phyloP scores from a whole-genome alignment of 1,140 invertebrate genomes.

The Neomicropteryx cornuta region DNA sequence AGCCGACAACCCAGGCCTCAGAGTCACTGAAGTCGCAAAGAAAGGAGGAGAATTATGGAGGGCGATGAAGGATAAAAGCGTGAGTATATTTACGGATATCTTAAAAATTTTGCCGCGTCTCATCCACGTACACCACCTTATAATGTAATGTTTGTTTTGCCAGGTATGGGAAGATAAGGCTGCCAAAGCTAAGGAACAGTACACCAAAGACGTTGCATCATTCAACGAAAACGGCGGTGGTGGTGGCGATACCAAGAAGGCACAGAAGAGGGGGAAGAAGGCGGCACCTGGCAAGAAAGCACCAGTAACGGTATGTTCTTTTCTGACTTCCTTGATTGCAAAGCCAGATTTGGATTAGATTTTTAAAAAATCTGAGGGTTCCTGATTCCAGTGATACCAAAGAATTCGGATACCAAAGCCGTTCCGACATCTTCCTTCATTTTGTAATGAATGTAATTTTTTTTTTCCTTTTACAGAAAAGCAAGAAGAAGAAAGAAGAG shows the following conservation, averaged over 20 bases:
- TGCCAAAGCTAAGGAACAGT: slow-evolving; percentile 75
- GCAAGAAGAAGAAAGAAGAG: slow-evolving; percentile 43
- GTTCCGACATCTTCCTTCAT: background rate
- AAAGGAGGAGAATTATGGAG: slow-evolving; percentile 82
- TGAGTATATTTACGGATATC: slow-evolving; percentile 39
- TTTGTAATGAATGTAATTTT: background rate
- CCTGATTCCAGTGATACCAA: too few species aligned
- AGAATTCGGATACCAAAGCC: too few species aligned
- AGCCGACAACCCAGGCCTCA: slow-evolving; percentile 65
- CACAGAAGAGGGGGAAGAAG: slow-evolving; percentile 41
- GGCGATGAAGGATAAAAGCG: slow-evolving; percentile 66
- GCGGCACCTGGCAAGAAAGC: slow-evolving; percentile 32
- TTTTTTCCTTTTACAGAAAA: slow-evolving; percentile 23
- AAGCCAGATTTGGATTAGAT: background rate
- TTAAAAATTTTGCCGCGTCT: too few species aligned
- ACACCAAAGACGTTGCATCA: slow-evolving; percentile 76
- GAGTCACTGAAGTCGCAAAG: slow-evolving; percentile 74
- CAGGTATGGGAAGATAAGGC: slow-evolving; percentile 85
- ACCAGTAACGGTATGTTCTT: slow-evolving; percentile 27
- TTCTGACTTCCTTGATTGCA: background rate
- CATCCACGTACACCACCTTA: too few species aligned
- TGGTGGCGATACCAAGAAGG: slow-evolving; percentile 36
- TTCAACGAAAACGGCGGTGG: slow-evolving; percentile 65
- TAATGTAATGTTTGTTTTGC: slow-evolving; percentile 10
- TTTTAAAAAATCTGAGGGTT: too few species aligned